Evolutionary conservation across 2,113 vertebrate species (phyloP), one percentile per base, ranked within the genome.

Genomic region (Clarias macrocephalus): DNA sequence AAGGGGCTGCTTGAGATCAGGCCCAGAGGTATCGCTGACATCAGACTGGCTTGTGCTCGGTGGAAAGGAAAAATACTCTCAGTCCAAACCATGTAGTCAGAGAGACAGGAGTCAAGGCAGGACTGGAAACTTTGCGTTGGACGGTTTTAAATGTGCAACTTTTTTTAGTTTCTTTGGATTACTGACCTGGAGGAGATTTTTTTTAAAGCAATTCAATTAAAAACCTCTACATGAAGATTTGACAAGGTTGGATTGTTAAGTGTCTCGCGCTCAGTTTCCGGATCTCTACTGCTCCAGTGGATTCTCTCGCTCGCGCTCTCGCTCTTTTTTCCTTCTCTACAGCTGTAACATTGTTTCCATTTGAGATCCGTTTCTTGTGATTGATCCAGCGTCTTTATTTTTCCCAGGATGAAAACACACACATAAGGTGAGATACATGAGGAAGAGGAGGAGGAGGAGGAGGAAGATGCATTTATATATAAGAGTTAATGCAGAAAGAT

Each of bases 21-120:
- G 93, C 94, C 94, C 93, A 93, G 91, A 87, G 84, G 90, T 91
- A 87, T 28, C 89, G 88, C 87, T 93, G 92, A 94, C 94, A 81
- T 95, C 94, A 93, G 93, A 93, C 88, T 91, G 92, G 85, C 88
- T 91, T 90, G 25, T 52, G 28, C 89, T 94, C 91, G 66, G 21
- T 87, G 90, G 91, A 86, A 7, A 5, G 3, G 28, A 79, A 60
- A 62, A 89, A 92, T 8, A 91, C 88, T 85, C 86, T 23, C 87
- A 84, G 57, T 84, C 80, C 77, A 70, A 42, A 66, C 56, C 25
- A 33, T 80, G 62, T n/a, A 68, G 62, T 56, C 13, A 28, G 76
- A 70, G 52, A 72, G 63, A 52, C 79, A 79, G 80, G 80, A 84
- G 37, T 57, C 18, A 19, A 79, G 81, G 83, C 85, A 56, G 42